These are phyloP conservation scores for Papilio glaucus DNA, from an alignment of 1,140 invertebrate species.

Conservation along the genomic window DNA sequence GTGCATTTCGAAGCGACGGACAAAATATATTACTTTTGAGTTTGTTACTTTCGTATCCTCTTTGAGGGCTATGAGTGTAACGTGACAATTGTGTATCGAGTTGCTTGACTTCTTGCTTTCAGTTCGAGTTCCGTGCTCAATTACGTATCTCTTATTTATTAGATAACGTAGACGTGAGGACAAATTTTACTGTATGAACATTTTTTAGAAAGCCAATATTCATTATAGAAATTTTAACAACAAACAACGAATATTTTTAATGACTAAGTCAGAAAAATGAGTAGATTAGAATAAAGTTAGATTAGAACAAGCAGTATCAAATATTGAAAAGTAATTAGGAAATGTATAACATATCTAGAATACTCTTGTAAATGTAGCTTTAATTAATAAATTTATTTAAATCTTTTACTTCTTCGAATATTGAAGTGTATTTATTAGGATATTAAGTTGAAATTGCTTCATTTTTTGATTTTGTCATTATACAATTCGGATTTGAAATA, in stretches of 20 bases:
- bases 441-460: no score
- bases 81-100: background rate
- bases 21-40: constrained; percentile 73
- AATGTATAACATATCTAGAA: constrained; percentile 29
- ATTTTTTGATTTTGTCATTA: background rate
- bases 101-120: background rate
- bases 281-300: constrained; percentile 13
- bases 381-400: background rate
- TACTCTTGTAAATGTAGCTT: background rate
- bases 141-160: background rate
- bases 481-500: background rate
- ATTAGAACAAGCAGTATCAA: constrained; percentile 7
- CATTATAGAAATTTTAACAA: constrained; percentile 33
- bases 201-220: background rate
- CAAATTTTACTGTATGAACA: background rate
- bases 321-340: background rate
- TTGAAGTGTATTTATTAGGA: no score
- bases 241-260: constrained; percentile 58
- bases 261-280: constrained; percentile 10
- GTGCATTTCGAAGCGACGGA: constrained; percentile 72
- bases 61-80: background rate
- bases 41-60: background rate
- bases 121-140: constrained; percentile 31
- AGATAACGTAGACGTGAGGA: background rate
- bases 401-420: background rate